Conservation (phyloP, 2,797 vertebrate species). For the Sternotherus odoratus region DNA sequence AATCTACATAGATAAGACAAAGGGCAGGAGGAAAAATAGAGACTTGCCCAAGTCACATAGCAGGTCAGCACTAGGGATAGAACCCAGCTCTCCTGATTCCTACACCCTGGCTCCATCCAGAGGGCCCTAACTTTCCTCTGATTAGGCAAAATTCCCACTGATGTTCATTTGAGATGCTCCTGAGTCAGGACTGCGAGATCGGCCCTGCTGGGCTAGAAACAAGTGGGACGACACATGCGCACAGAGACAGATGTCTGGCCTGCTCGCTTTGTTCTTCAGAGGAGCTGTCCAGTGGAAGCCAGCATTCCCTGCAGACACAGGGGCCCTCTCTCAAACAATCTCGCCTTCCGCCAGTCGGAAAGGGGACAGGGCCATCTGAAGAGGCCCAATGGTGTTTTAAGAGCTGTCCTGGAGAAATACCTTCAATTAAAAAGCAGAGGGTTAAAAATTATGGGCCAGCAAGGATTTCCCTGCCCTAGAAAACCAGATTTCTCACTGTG, state of each 20-base stretch:
- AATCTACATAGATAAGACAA: not conserved
- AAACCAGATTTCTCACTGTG: conserved; percentile 66
- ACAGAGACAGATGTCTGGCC: not conserved
- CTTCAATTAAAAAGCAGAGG: conserved; percentile 76
- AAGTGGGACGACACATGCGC: not conserved
- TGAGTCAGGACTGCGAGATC: not conserved
- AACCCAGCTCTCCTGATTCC: not conserved
- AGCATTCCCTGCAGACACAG: not conserved
- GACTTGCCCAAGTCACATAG: not conserved
- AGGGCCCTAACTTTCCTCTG: not conserved
- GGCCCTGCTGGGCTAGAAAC: not conserved
- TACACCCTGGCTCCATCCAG: not conserved
- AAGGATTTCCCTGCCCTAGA: conserved; percentile 77
- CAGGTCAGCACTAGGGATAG: not conserved
- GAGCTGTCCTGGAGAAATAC: conserved; percentile 73
- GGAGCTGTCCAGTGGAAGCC: not conserved
- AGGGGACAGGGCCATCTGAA: conserved; percentile 55
- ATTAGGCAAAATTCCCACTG: not conserved
- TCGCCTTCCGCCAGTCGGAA: conserved; percentile 22
- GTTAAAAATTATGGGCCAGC: conserved; percentile 75
- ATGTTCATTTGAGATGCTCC: not conserved
- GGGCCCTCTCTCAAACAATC: not conserved
- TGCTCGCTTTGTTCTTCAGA: not conserved
- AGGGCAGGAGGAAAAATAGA: not conserved
- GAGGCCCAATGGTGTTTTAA: conserved; percentile 71